phyloP scores from a whole-genome alignment of 1,140 invertebrate species.

The Adelges cooleyi region DNA sequence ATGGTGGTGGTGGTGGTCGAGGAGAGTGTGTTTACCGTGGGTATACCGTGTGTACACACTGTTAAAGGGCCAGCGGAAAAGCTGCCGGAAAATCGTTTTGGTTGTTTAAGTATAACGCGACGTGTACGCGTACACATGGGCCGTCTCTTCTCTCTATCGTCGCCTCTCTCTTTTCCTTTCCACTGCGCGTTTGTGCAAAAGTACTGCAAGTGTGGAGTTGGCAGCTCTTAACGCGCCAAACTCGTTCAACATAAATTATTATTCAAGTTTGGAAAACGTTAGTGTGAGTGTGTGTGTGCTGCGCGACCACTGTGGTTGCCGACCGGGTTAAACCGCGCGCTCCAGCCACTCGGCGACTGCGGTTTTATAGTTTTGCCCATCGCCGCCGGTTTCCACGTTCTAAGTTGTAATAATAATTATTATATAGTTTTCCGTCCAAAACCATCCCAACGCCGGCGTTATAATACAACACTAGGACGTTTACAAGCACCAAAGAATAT shows the following conservation, averaged over 20 bases:
- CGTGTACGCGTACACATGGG: not conserved
- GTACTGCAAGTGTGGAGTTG: slow-evolving; percentile 17
- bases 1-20: not conserved
- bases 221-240: slow-evolving; percentile 27
- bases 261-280: slow-evolving; percentile 25
- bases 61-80: not conserved
- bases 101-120: not conserved
- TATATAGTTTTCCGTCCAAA: no score
- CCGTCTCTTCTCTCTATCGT: not conserved
- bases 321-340: no score
- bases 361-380: no score
- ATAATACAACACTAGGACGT: no score
- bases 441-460: no score
- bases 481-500: no score
- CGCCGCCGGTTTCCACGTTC: no score
- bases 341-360: no score
- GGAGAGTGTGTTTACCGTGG: not conserved
- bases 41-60: not conserved
- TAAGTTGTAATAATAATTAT: no score
- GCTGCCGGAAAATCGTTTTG: slow-evolving; percentile 23
- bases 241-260: slow-evolving; percentile 28
- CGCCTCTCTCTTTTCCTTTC: no score
- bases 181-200: no score
- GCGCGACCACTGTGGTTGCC: not conserved
- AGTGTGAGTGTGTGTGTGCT: not conserved